phyloP scores from a whole-genome alignment of 2,797 vertebrate genomes.

The Eutrigla gurnardus region DNA sequence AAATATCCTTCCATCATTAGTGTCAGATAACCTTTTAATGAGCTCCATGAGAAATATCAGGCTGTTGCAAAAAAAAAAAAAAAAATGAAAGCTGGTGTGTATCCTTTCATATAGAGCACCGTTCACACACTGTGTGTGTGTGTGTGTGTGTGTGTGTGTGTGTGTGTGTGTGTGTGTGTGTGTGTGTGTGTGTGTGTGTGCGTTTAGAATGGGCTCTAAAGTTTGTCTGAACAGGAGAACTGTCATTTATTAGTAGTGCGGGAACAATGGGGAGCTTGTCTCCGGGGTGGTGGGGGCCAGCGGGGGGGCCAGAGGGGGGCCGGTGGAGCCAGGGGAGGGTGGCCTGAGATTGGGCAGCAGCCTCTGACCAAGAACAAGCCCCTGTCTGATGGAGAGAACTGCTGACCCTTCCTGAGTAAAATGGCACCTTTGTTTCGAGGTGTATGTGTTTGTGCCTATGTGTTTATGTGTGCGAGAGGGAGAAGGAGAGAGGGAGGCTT shows the following conservation, averaged over 20 bases:
- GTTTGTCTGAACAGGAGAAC: constrained; percentile 82
- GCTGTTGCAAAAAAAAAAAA: background rate
- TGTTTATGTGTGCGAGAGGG: constrained; percentile 63
- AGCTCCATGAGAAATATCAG: constrained; percentile 51
- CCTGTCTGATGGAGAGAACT: constrained; percentile 86
- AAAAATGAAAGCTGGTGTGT: constrained; percentile 14
- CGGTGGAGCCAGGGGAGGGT: constrained; percentile 71
- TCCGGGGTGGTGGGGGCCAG: constrained; percentile 74
- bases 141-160: constrained; percentile 1
- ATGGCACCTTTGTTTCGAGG: constrained; percentile 87
- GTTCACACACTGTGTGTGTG: constrained; percentile 33
- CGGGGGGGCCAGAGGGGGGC: constrained; percentile 62
- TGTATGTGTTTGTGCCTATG: constrained; percentile 82
- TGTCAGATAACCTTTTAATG: constrained; percentile 55
- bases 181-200: constrained; percentile 52
- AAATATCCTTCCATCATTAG: constrained; percentile 42
- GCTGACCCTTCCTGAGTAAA: constrained; percentile 88
- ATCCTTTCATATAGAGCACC: constrained; percentile 47
- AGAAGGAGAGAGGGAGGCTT: constrained; percentile 54
- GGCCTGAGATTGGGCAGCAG: constrained; percentile 85
- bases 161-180: constrained; percentile 9
- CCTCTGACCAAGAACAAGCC: constrained; percentile 86
- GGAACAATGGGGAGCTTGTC: constrained; percentile 87
- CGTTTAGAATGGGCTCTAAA: constrained; percentile 76
- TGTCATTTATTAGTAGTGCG: constrained; percentile 85